Conservation (phyloP, 2,888 invertebrate species). For the Congeria kusceri region DNA sequence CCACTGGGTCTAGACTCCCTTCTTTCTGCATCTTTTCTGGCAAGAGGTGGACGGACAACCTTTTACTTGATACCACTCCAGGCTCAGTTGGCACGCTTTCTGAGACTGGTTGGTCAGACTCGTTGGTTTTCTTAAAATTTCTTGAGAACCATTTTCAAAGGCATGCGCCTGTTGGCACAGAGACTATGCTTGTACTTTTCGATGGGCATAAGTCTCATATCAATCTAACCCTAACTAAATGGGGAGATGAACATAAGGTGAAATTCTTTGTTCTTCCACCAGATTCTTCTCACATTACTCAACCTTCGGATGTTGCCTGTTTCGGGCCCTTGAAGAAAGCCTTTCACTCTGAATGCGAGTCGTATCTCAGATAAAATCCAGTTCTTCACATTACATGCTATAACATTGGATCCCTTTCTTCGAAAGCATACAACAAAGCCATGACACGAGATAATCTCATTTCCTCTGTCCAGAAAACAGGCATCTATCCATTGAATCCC, state of each 20-base stretch:
- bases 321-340: background rate
- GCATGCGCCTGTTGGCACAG: background rate
- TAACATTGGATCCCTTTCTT: no score
- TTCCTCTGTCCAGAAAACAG: no score
- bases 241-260: conserved; percentile 13
- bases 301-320: background rate
- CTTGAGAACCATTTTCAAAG: background rate
- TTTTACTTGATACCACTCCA: background rate
- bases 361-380: no score
- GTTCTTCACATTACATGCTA: no score
- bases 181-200: background rate
- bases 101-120: conserved; percentile 5
- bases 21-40: conserved; percentile 54
- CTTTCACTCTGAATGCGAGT: background rate
- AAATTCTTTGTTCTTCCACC: background rate
- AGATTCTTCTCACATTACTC: background rate
- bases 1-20: conserved; percentile 36
- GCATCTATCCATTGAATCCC: no score
- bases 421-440: no score
- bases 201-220: conserved; percentile 2
- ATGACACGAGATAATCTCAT: no score
- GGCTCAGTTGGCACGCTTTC: background rate
- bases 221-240: conserved; percentile 1
- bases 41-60: conserved; percentile 34
- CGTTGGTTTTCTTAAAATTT: background rate